phyloP scores from a whole-genome alignment of 2,888 invertebrate species.

The Onchidella celtica region DNA sequence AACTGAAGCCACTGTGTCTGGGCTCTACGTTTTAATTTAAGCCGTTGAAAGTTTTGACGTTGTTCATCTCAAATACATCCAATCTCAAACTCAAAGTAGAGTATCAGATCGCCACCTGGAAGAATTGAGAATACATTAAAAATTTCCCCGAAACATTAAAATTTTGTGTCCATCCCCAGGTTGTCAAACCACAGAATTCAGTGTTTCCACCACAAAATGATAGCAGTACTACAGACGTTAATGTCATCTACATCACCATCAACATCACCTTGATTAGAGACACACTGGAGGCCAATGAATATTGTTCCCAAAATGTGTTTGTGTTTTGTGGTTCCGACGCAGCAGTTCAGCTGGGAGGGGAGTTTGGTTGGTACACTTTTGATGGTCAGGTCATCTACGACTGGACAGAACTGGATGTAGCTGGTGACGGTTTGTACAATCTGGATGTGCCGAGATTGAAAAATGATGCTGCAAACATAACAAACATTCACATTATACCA shows the following conservation, averaged over 20 bases:
- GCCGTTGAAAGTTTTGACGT: too few relatives aligned
- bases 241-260: constrained; percentile 40
- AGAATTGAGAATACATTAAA: too few relatives aligned
- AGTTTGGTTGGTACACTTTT: constrained; percentile 19
- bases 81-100: too few relatives aligned
- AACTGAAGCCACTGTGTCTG: too few relatives aligned
- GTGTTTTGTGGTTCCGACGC: constrained; percentile 35
- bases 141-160: too few relatives aligned
- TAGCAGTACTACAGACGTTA: constrained; percentile 10
- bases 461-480: too few relatives aligned
- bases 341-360: constrained; percentile 15
- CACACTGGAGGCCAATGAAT: constrained; percentile 28
- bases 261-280: constrained; percentile 23
- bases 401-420: constrained; percentile 1
- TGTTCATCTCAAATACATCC: too few relatives aligned
- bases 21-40: too few relatives aligned
- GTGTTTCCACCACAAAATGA: constrained; percentile 12
- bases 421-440: constrained; percentile 14
- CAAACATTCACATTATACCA: too few relatives aligned
- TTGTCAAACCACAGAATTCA: constrained; percentile 12
- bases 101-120: too few relatives aligned
- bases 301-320: constrained; percentile 48
- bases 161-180: constrained; percentile 9
- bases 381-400: not conserved
- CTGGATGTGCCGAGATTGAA: too few relatives aligned